Conservation (phyloP, 2,888 invertebrate species). For the Drosophila pseudotakahashii region DNA sequence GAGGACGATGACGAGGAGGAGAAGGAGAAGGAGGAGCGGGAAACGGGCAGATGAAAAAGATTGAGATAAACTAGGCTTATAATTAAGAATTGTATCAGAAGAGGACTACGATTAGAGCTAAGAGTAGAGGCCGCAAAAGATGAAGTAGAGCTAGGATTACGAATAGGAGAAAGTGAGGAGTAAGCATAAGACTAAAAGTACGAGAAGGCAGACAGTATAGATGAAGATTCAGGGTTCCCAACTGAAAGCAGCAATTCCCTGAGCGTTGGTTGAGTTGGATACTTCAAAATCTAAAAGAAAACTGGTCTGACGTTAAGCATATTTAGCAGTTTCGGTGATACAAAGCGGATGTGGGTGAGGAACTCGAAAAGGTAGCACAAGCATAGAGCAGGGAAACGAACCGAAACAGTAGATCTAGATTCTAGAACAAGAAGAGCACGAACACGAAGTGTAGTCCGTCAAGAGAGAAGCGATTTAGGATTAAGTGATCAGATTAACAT, state of each 20-base stretch:
- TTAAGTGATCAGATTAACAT: neutral
- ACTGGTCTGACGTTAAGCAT: neutral
- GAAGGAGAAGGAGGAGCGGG: neutral
- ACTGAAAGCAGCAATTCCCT: neutral
- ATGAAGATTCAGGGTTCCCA: neutral
- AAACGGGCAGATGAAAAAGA: neutral
- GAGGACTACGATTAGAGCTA: constrained; percentile 1
- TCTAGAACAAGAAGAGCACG: constrained; percentile 1
- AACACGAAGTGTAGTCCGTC: constrained; percentile 2
- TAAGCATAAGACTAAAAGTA: constrained; percentile 10
- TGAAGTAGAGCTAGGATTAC: constrained; percentile 9
- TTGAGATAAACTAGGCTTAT: constrained; percentile 3
- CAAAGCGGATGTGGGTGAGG: neutral
- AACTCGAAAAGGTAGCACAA: neutral
- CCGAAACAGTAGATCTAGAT: constrained; percentile 1
- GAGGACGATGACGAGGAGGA: neutral
- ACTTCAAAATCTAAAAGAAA: neutral
- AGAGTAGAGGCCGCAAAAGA: neutral
- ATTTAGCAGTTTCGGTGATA: neutral
- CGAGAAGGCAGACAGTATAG: too few relatives aligned
- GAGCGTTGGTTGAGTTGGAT: neutral
- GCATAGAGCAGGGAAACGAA: neutral
- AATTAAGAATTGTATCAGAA: constrained; percentile 10
- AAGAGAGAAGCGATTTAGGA: neutral
- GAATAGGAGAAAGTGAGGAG: constrained; percentile 7